These are phyloP conservation scores for Geodia barretti DNA, from an alignment of 37 sponge, comb jelly and placozoan genomes.

Conservation along the genomic window DNA sequence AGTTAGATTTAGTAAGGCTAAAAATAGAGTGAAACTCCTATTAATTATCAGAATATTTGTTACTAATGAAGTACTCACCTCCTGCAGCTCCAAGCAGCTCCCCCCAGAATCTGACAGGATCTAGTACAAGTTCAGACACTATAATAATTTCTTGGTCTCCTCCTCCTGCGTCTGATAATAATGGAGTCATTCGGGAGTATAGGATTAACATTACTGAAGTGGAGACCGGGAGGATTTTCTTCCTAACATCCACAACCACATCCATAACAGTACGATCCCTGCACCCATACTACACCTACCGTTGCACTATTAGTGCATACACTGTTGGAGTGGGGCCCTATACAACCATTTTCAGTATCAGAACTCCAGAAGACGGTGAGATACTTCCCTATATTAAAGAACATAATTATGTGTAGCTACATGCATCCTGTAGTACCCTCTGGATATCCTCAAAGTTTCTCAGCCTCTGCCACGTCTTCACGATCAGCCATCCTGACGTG, in stretches of 20 bases:
- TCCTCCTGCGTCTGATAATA: conserved; percentile 10
- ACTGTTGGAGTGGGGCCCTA: conserved; percentile 33
- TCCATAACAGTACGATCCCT: conserved; percentile 3
- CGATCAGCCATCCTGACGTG: neutral
- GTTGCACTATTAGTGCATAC: conserved; percentile 16
- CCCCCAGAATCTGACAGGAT: conserved; percentile 11
- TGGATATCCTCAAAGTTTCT: neutral
- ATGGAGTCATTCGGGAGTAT: conserved; percentile 44
- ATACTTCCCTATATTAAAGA: too few species aligned
- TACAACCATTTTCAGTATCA: neutral
- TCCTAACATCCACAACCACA: neutral
- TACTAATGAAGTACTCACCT: neutral
- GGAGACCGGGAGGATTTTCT: conserved; percentile 5
- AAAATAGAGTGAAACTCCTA: too few species aligned
- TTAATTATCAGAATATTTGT: neutral
- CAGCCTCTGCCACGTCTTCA: neutral
- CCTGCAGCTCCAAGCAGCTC: conserved; percentile 14
- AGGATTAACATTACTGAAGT: conserved; percentile 25
- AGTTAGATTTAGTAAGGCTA: too few species aligned
- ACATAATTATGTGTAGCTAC: too few species aligned
- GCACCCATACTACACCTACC: conserved; percentile 31
- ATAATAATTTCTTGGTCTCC: conserved; percentile 24
- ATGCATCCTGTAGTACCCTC: neutral
- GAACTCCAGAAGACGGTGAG: conserved; percentile 40
- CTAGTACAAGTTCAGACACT: neutral